Evolutionary conservation across 2,797 vertebrate genomes (phyloP).

Genomic region (Otus scops): DNA sequence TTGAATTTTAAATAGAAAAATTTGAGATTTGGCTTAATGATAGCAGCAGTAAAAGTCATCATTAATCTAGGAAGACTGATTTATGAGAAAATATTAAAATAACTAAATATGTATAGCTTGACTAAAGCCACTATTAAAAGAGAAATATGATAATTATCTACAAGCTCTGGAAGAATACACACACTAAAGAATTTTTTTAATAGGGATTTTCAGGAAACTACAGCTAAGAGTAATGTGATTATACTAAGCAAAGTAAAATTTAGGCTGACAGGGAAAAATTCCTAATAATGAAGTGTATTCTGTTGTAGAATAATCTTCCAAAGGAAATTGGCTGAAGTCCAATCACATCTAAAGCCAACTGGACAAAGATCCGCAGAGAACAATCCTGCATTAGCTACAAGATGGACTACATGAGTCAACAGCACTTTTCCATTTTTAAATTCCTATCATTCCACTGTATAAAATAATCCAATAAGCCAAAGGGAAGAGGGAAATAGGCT

Average conservation of each 20-base stretch:
- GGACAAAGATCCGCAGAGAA: conserved; percentile 9
- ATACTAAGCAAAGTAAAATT: conserved; percentile 67
- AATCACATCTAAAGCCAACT: conserved; percentile 45
- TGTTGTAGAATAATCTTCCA: conserved; percentile 59
- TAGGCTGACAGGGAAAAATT: conserved; percentile 66
- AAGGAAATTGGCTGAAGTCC: conserved; percentile 40
- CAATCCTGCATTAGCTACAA: conserved; percentile 30
- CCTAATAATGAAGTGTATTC: conserved; percentile 55
- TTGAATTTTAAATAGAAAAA: conserved; percentile 44
- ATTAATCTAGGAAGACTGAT: conserved; percentile 1
- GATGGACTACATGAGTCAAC: conserved; percentile 40
- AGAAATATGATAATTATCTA: conserved; percentile 40
- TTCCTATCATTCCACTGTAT: conserved; percentile 22
- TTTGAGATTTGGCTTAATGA: conserved; percentile 10
- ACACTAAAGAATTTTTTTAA: conserved; percentile 12
- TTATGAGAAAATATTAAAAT: conserved; percentile 51
- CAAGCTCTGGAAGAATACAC: background rate
- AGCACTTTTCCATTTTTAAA: background rate
- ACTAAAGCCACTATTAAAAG: conserved; percentile 36
- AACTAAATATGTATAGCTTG: conserved; percentile 29
- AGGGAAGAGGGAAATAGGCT: conserved; percentile 27
- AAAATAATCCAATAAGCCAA: conserved; percentile 51
- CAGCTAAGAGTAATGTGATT: conserved; percentile 61
- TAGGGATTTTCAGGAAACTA: conserved; percentile 62
- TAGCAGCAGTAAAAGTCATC: conserved; percentile 5